phyloP scores from a whole-genome alignment of 64 coral and sea anemone genomes.

The Orbicella faveolata region DNA sequence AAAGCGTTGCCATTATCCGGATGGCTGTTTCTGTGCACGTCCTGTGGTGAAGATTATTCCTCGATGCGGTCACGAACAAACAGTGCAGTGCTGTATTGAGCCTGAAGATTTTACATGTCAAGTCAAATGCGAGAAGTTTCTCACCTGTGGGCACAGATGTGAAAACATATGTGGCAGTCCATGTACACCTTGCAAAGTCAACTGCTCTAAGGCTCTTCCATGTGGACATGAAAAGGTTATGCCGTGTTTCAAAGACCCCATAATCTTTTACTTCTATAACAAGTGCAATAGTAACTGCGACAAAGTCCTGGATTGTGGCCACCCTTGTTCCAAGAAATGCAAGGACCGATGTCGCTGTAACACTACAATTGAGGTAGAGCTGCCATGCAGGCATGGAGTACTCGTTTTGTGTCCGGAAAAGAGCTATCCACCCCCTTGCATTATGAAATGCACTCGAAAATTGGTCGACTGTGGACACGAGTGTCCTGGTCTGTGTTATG shows the following conservation, averaged over 20 bases:
- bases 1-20: not conserved
- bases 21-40: not conserved
- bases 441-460: not conserved
- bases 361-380: not conserved
- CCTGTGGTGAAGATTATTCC: slow-evolving; percentile 8
- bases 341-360: not conserved
- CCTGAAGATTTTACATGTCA: slow-evolving; percentile 15
- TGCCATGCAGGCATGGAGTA: not conserved
- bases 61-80: slow-evolving; percentile 36
- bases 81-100: slow-evolving; percentile 1
- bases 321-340: slow-evolving; percentile 57
- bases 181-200: slow-evolving; percentile 26
- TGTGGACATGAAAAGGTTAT: slow-evolving; percentile 54
- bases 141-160: slow-evolving; percentile 35
- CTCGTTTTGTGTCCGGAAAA: not conserved
- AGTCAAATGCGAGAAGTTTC: not conserved
- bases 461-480: slow-evolving; percentile 44
- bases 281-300: slow-evolving; percentile 34
- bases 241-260: slow-evolving; percentile 38
- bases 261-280: not conserved
- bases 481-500: slow-evolving; percentile 34
- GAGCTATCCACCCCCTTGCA: not conserved
- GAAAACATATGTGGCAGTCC: not conserved
- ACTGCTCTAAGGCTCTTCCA: slow-evolving; percentile 30
- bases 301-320: slow-evolving; percentile 46